A percentile compares a stretch with the other conserved stretches of the same genome.
These are phyloP conservation scores for Drosophila teissieri DNA, from an alignment of 1,140 invertebrate genomes.

Conservation along the genomic window DNA sequence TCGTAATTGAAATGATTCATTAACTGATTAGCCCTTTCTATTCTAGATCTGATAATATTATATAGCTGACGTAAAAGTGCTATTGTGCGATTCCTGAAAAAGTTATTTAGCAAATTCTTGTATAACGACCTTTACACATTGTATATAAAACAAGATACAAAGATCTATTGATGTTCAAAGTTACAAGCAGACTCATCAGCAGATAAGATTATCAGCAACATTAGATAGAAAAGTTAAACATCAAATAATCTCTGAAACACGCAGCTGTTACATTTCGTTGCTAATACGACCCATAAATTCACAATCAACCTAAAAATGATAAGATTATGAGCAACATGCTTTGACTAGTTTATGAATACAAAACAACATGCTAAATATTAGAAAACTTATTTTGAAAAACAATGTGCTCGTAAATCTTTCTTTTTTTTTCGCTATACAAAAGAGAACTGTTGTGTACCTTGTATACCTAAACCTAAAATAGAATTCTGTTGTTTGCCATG, in stretches of 20 bases:
- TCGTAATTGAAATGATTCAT: neutral
- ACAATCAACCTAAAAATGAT: constrained; percentile 6
- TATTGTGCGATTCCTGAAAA: too few species aligned
- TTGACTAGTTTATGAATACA: constrained; percentile 43
- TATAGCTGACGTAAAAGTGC: too few species aligned
- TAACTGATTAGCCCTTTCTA: neutral
- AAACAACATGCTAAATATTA: constrained; percentile 25
- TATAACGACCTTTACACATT: too few species aligned
- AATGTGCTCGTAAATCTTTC: constrained; percentile 24
- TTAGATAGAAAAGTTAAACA: neutral
- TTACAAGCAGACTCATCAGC: neutral
- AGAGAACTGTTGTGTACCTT: constrained; percentile 8
- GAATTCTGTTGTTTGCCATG: constrained; percentile 28
- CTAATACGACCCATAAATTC: constrained; percentile 18
- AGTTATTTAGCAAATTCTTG: too few species aligned
- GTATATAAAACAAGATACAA: neutral
- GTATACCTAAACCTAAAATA: constrained; percentile 38
- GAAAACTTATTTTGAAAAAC: constrained; percentile 26
- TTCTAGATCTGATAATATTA: too few species aligned
- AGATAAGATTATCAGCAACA: constrained; percentile 7
- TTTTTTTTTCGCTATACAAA: constrained; percentile 40
- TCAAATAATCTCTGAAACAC: constrained; percentile 3
- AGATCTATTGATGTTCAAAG: neutral
- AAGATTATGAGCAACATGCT: constrained; percentile 22
- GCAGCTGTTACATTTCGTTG: constrained; percentile 4